phyloP scores from a whole-genome alignment of 2,113 vertebrate species.

The Maccullochella peelii region DNA sequence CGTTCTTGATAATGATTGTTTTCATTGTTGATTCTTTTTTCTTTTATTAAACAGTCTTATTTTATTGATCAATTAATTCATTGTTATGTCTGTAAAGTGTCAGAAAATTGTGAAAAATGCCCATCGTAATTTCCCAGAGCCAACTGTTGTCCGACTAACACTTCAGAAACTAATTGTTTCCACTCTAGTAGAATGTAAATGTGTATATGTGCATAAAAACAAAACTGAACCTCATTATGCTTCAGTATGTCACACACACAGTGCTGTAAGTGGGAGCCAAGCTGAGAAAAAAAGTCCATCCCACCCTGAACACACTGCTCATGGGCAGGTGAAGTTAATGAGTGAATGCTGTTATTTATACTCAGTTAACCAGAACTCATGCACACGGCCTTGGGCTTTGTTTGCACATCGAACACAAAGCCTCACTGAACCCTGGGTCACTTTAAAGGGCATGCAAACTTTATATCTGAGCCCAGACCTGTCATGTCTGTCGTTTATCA shows the following conservation, averaged over 20 bases:
- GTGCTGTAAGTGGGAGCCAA: neutral
- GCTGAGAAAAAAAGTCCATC: conserved; percentile 1
- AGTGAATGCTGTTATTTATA: conserved; percentile 41
- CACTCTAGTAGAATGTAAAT: neutral
- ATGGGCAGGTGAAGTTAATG: conserved; percentile 48
- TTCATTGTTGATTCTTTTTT: neutral
- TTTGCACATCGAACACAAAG: conserved; percentile 65
- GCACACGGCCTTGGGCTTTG: conserved; percentile 71
- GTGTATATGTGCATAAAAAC: neutral
- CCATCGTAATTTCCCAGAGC: neutral
- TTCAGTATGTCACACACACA: neutral
- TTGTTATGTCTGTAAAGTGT: neutral
- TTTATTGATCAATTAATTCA: neutral
- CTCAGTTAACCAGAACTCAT: conserved; percentile 15
- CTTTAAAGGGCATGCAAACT: neutral
- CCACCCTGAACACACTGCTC: neutral
- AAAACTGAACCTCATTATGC: neutral
- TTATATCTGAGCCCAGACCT: neutral
- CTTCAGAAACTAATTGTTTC: neutral
- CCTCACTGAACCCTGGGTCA: conserved; percentile 33
- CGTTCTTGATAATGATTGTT: neutral
- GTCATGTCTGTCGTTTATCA: neutral
- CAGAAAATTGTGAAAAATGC: neutral
- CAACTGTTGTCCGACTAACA: too few species aligned
- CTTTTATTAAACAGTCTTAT: too few species aligned